Evolutionary conservation across 1,140 invertebrate species (phyloP).

Genomic region (Pseudomyrmex gracilis): DNA sequence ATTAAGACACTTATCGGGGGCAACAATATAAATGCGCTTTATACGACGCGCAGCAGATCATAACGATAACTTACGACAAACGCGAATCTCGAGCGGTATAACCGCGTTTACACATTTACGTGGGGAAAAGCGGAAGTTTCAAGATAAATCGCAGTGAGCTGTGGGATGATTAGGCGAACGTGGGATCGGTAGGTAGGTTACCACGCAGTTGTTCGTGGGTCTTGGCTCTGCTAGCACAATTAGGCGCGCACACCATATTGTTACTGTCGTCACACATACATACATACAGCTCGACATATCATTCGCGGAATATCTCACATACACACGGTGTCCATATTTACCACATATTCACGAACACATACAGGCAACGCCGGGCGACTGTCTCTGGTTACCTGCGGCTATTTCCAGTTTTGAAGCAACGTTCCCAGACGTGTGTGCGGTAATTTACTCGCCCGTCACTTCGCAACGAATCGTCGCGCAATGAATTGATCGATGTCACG

Average conservation of each 20-base stretch:
- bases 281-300: conserved; percentile 72
- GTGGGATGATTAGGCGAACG: conserved; percentile 64
- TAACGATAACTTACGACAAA: conserved; percentile 36
- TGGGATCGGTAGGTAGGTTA: conserved; percentile 61
- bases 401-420: conserved; percentile 35
- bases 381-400: conserved; percentile 50
- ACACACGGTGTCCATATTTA: conserved; percentile 23
- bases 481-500: not conserved
- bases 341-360: conserved; percentile 25
- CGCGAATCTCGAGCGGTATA: not conserved
- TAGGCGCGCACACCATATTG: conserved; percentile 60
- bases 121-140: conserved; percentile 30
- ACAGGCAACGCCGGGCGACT: conserved; percentile 7
- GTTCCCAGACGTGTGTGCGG: not conserved
- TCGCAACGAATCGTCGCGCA: not conserved
- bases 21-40: conserved; percentile 23
- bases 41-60: conserved; percentile 12
- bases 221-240: conserved; percentile 67
- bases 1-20: conserved; percentile 45
- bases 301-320: conserved; percentile 71
- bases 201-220: conserved; percentile 54
- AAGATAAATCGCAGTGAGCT: conserved; percentile 63
- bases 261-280: conserved; percentile 62
- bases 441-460: conserved; percentile 22
- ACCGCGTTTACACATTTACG: not conserved